These are phyloP conservation scores for Procavia capensis DNA, from an alignment of 2,113 vertebrate genomes.

Conservation along the genomic window DNA sequence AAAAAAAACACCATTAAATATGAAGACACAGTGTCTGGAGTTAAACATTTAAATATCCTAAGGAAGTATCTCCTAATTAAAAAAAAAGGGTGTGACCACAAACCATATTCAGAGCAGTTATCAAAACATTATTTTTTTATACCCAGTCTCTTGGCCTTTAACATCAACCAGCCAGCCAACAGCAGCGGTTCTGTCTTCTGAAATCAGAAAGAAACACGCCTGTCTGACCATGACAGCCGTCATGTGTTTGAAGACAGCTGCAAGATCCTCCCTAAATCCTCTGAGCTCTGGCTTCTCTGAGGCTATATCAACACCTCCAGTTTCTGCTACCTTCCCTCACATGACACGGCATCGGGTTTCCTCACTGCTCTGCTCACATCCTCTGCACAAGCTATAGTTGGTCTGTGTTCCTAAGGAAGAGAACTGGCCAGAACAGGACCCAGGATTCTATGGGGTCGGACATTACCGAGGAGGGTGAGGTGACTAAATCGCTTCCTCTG, in stretches of 20 bases:
- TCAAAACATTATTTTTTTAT: not conserved
- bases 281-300: not conserved
- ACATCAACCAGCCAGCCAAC: not conserved
- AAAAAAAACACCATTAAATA: conserved; percentile 18
- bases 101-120: not conserved
- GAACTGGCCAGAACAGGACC: not conserved
- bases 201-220: not conserved
- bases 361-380: not conserved
- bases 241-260: not conserved
- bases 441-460: not conserved
- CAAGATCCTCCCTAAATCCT: not conserved
- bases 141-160: not conserved
- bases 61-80: not conserved
- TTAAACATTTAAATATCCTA: conserved; percentile 6
- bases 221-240: not conserved
- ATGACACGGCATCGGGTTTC: not conserved
- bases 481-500: not conserved
- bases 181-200: not conserved
- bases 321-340: not conserved
- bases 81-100: not conserved
- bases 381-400: not conserved
- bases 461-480: not conserved
- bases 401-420: not conserved
- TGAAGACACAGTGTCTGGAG: not conserved
- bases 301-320: not conserved